Base-by-base conservation (phyloP, 2,113 vertebrate genomes). In the Parus major region DNA sequence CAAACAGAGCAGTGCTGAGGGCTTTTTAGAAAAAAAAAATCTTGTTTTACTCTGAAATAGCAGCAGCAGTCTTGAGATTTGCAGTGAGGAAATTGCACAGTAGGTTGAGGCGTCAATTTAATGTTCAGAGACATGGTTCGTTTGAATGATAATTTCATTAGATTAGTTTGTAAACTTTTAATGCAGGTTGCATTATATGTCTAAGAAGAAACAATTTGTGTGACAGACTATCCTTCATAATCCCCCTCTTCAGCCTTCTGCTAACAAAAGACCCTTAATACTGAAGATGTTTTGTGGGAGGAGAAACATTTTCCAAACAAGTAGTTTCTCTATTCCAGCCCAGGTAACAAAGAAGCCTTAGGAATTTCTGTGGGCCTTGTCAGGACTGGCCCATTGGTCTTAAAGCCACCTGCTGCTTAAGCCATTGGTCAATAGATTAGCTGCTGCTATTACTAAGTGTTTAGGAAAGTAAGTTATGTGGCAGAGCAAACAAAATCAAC, bases 291-390 rank as follows among this genome's bases (percentile, higher is more conserved):
- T 98, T 91, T 91, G 95, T 97, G 97, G 98, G 98, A 97, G 98
- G 98, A 98, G 98, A 98, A 98, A 98, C 98, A 98, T 97, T 98
- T 98, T 97, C 97, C 96, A 98, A 98, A 98, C 97, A 98, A 98
- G 97, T 93, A 95, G 96, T 96, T 97, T 96, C 97, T 98, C 97
- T 97, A 96, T 96, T 95, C 97, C 86, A 97, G 96, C 96, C 97
- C 98, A 98, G 98, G 98, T 98, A 97, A 98, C 98, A 98, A 98
- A 98, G 97, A 93, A 47, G 92, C 88, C 88, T 95, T 96, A 97
- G 98, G 98, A 98, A 98, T 98, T 97, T 97, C 86, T 88, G 94
- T 96, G 69, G 91, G 93, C 97, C 97, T 92, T 96, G 93, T 96
- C 95, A 96, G 97, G 93, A 95, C 92, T 95, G 90, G 95, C 97